Conservation (phyloP, 1,140 invertebrate genomes). For the Portunus trituberculatus region DNA sequence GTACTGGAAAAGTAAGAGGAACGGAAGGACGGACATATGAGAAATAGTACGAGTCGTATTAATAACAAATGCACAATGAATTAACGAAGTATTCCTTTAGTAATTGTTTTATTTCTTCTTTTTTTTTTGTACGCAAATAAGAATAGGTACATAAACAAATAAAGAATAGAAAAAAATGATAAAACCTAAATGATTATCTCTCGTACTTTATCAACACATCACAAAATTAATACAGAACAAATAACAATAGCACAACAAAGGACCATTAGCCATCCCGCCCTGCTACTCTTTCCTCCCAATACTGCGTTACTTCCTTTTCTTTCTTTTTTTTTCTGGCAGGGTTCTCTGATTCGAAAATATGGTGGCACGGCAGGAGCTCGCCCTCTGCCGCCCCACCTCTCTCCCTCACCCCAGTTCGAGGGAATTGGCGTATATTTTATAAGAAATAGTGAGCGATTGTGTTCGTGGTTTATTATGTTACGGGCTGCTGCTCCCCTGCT, state of each 20-base stretch:
- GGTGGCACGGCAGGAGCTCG: not conserved
- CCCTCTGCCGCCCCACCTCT: not conserved
- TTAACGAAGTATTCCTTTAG: too few species aligned
- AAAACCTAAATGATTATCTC: not conserved
- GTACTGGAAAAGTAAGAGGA: too few species aligned
- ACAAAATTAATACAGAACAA: too few species aligned
- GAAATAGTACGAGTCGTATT: too few species aligned
- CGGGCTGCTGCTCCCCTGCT: not conserved
- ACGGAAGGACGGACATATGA: too few species aligned
- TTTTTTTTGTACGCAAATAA: too few species aligned
- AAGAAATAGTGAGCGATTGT: conserved; percentile 56
- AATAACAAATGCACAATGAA: too few species aligned
- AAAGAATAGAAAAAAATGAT: not conserved
- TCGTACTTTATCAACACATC: too few species aligned
- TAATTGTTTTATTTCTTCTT: too few species aligned
- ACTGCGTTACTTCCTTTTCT: not conserved
- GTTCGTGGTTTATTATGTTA: conserved; percentile 41
- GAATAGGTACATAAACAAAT: too few species aligned
- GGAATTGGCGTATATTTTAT: conserved; percentile 25
- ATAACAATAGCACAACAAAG: too few species aligned
- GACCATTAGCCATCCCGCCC: too few species aligned
- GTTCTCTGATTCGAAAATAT: not conserved
- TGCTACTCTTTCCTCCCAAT: not conserved
- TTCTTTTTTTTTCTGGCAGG: not conserved
- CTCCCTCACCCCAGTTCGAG: not conserved